Conservation (phyloP, 2,888 invertebrate genomes). For the Prosapia bicincta region DNA sequence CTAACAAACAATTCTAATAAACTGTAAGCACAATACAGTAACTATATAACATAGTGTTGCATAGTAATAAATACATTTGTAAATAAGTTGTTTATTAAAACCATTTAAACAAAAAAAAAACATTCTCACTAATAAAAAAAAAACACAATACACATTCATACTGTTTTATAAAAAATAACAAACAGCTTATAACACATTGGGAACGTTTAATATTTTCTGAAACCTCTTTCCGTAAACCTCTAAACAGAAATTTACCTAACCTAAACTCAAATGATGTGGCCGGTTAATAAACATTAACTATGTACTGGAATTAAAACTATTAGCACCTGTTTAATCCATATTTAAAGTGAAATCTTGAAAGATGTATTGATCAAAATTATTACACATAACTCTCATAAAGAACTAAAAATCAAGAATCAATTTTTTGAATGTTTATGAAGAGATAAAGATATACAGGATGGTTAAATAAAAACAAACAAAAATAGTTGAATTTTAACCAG, state of each 20-base stretch:
- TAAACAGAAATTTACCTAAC: not conserved
- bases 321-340: not conserved
- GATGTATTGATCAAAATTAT: no score
- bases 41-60: not conserved
- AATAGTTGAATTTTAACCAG: not conserved
- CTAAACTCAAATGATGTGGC: not conserved
- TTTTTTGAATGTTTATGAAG: no score
- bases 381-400: no score
- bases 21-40: not conserved
- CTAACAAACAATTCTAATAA: not conserved
- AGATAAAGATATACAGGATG: no score
- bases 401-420: no score
- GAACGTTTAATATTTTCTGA: conserved; percentile 8
- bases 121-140: not conserved
- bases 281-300: no score
- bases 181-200: not conserved
- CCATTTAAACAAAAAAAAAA: not conserved
- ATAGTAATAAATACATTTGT: not conserved
- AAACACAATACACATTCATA: not conserved
- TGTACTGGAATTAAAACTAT: no score
- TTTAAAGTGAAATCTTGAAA: not conserved
- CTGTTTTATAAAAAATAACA: not conserved
- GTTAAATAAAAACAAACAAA: no score
- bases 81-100: not conserved
- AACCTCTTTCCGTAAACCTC: conserved; percentile 19